Evolutionary conservation across 2,888 invertebrate species (phyloP).

Genomic region (Protonemura montana): DNA sequence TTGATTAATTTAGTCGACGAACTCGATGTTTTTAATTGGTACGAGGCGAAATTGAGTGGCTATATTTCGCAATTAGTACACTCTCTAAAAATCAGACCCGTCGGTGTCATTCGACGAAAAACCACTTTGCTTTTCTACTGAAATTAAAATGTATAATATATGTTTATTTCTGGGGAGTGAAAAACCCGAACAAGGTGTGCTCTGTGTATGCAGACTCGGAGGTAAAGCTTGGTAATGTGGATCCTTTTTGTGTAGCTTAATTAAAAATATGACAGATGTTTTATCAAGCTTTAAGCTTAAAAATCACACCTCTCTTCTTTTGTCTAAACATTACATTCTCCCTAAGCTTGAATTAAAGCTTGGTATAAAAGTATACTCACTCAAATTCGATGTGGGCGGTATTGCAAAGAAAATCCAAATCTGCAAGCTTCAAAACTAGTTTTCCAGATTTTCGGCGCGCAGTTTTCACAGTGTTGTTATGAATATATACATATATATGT

Average conservation of each 20-base stretch:
- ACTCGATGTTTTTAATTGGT: not conserved
- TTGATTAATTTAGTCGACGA: not conserved
- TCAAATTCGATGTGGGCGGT: slow-evolving; percentile 7
- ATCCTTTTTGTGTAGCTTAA: not conserved
- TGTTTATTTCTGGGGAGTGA: not conserved
- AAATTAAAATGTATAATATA: not conserved
- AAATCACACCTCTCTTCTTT: not conserved
- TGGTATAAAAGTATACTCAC: slow-evolving; percentile 18
- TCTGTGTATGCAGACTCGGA: not conserved
- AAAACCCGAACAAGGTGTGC: not conserved
- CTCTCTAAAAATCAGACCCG: not conserved
- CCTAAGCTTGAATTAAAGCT: not conserved
- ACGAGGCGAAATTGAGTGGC: not conserved
- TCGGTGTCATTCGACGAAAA: not conserved
- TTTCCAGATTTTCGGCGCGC: not conserved
- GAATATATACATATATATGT: too few species aligned
- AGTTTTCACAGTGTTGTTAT: not conserved
- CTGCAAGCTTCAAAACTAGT: not conserved
- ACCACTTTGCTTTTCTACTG: not conserved
- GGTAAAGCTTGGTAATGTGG: not conserved
- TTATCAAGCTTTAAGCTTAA: not conserved
- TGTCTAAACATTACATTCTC: not conserved
- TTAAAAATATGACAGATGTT: not conserved
- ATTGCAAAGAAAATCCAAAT: slow-evolving; percentile 38
- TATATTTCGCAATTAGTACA: not conserved